Conservation (phyloP, 2,888 invertebrate species). For the Callyntrura guangdongensis region DNA sequence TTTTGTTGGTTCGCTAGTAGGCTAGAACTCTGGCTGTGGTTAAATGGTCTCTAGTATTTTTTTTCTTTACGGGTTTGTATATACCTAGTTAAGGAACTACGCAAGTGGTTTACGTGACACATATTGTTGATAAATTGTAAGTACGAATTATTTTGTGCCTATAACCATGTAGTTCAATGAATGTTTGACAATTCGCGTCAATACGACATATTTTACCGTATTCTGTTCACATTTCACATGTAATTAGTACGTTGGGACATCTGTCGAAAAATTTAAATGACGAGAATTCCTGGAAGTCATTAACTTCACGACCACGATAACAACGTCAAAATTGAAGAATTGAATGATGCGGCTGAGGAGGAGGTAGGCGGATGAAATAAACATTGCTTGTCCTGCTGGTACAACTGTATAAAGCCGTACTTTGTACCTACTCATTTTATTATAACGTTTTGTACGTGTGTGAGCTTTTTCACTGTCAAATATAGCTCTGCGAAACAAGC, state of each 20-base stretch:
- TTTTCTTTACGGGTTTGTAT: too few relatives aligned
- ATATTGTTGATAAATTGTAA: too few relatives aligned
- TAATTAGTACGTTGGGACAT: too few relatives aligned
- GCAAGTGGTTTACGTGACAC: background rate
- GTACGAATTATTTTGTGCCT: too few relatives aligned
- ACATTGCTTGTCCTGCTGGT: background rate
- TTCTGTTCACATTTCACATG: background rate
- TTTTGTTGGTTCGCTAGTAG: too few relatives aligned
- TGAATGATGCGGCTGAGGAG: background rate
- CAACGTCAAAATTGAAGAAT: conserved; percentile 13
- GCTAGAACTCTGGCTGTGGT: too few relatives aligned
- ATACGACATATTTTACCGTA: background rate
- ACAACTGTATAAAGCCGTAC: background rate
- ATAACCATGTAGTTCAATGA: too few relatives aligned
- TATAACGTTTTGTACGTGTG: background rate
- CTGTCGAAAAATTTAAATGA: background rate
- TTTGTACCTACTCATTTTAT: background rate
- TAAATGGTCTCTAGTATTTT: too few relatives aligned
- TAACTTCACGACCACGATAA: conserved; percentile 36
- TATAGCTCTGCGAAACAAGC: background rate
- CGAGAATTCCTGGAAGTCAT: conserved; percentile 56
- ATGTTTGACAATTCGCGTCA: too few relatives aligned
- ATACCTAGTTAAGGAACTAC: too few relatives aligned
- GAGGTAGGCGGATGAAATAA: conserved; percentile 18
- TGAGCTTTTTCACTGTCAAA: too few relatives aligned